phyloP scores from a whole-genome alignment of 1,140 invertebrate species.

The Lepidurus apus region DNA sequence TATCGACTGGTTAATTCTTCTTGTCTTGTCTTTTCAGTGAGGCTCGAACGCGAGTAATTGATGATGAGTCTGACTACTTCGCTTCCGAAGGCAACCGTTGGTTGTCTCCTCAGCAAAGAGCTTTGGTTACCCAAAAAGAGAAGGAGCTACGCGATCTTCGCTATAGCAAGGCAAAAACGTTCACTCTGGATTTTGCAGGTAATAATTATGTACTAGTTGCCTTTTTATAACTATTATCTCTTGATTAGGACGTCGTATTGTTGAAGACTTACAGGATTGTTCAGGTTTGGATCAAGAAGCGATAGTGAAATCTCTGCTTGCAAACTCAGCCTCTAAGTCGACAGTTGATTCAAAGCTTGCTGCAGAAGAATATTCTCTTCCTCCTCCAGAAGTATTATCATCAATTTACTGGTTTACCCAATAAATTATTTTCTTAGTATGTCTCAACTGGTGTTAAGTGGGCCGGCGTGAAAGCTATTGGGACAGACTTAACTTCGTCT shows the following conservation, averaged over 20 bases:
- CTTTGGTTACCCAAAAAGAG: slow-evolving; percentile 62
- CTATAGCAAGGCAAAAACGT: slow-evolving; percentile 59
- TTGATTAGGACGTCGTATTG: slow-evolving; percentile 44
- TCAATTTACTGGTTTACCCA: neutral
- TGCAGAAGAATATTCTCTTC: slow-evolving; percentile 16
- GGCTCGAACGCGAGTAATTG: slow-evolving; percentile 80
- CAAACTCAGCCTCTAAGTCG: neutral
- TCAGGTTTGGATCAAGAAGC: slow-evolving; percentile 1
- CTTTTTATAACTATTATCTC: neutral
- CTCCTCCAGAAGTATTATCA: neutral
- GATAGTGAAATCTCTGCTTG: neutral
- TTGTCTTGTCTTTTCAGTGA: slow-evolving; percentile 52
- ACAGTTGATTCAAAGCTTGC: slow-evolving; percentile 12
- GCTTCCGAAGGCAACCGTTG: slow-evolving; percentile 68
- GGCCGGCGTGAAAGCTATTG: neutral
- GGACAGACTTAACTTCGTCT: neutral
- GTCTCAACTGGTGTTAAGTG: neutral
- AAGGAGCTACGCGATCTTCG: slow-evolving; percentile 61
- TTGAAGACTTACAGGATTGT: slow-evolving; percentile 44
- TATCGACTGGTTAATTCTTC: slow-evolving; percentile 8
- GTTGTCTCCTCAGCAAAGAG: slow-evolving; percentile 64
- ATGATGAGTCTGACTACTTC: slow-evolving; percentile 94
- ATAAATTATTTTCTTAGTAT: slow-evolving; percentile 8
- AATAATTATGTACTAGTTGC: slow-evolving; percentile 41
- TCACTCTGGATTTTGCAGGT: slow-evolving; percentile 78